Conservation (phyloP, 2,797 vertebrate species). For the Crax fasciolata region DNA sequence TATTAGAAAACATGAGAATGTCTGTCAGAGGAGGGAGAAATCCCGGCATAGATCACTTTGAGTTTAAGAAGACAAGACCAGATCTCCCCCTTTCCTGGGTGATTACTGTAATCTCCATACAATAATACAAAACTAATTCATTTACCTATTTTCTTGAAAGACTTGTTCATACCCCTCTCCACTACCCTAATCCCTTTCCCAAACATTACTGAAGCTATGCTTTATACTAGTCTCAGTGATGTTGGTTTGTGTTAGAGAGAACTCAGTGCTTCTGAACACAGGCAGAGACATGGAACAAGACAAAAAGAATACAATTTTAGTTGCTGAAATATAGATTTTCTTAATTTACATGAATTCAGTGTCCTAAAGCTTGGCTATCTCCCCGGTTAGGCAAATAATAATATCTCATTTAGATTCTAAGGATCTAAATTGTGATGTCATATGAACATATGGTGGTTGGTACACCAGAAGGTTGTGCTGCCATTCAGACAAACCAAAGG, state of each 20-base stretch:
- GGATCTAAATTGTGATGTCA: background rate
- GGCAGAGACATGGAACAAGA: background rate
- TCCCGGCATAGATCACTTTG: background rate
- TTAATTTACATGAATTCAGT: background rate
- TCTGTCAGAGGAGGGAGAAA: background rate
- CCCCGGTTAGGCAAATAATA: background rate
- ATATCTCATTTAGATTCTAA: background rate
- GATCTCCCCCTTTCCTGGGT: background rate
- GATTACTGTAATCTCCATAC: background rate
- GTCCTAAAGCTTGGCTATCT: background rate
- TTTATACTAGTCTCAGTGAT: background rate
- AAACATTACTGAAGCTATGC: background rate
- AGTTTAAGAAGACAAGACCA: background rate
- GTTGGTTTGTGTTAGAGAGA: background rate
- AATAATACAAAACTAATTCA: background rate
- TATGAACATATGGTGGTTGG: background rate
- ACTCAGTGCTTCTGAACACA: background rate
- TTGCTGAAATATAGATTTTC: background rate
- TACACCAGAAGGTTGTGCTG: background rate
- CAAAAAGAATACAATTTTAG: background rate
- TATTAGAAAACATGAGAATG: background rate
- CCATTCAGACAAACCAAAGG: background rate
- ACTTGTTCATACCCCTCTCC: background rate
- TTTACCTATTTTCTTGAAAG: background rate
- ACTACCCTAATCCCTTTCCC: background rate